These are phyloP conservation scores for Scaptomyza parva DNA, from an alignment of 2,888 invertebrate species.

Conservation along the genomic window DNA sequence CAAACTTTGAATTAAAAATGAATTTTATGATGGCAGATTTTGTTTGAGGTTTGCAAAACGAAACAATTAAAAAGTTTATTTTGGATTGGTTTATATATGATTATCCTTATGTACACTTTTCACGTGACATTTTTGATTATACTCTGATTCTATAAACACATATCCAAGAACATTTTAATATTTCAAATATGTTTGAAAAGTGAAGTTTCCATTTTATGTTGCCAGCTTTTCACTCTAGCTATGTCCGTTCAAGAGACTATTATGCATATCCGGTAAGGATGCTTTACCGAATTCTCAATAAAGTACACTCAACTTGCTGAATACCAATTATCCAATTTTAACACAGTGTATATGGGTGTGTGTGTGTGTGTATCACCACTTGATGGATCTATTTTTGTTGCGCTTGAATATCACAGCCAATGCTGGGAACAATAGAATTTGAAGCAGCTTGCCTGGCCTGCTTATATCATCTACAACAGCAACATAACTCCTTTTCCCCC, in stretches of 20 bases:
- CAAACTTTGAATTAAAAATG: background rate
- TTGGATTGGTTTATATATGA: too few species aligned
- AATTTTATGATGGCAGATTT: too few species aligned
- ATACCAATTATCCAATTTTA: constrained; percentile 1
- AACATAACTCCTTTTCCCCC: constrained; percentile 23
- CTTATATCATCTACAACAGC: constrained; percentile 1
- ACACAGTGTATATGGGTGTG: background rate
- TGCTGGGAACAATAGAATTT: constrained; percentile 32
- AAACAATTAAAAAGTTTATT: background rate
- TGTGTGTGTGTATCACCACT: background rate
- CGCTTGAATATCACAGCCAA: background rate
- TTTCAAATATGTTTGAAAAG: too few species aligned
- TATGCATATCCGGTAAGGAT: too few species aligned
- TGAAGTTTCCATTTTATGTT: too few species aligned
- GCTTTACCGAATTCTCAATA: background rate
- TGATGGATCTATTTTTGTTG: background rate
- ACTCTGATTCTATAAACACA: too few species aligned
- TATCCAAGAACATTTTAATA: too few species aligned
- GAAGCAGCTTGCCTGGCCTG: constrained; percentile 16
- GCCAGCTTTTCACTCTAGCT: background rate
- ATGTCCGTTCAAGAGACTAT: background rate
- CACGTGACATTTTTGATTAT: too few species aligned
- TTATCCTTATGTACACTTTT: too few species aligned
- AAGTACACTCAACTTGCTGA: background rate
- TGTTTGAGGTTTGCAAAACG: background rate